Conservation (phyloP, 2,888 invertebrate species). For the Lochmaea capreae region DNA sequence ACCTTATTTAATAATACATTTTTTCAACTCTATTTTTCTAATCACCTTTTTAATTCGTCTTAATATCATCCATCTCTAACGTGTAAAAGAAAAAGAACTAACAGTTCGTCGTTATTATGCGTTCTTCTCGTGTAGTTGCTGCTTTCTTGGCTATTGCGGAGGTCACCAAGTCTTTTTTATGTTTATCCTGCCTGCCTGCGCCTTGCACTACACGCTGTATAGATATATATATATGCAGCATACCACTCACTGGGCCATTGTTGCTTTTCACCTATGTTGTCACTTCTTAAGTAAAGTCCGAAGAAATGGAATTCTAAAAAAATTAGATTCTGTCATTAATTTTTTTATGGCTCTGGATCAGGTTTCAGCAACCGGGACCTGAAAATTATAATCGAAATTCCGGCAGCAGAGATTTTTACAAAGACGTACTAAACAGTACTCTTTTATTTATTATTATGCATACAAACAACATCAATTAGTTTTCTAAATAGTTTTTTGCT, state of each 20-base stretch:
- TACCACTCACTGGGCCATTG: conserved; percentile 51
- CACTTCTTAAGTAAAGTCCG: conserved; percentile 20
- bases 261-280: conserved; percentile 40
- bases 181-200: conserved; percentile 25
- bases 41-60: background rate
- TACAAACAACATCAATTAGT: too few relatives aligned
- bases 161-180: conserved; percentile 33
- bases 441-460: too few relatives aligned
- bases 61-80: conserved; percentile 11
- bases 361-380: too few relatives aligned
- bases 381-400: too few relatives aligned
- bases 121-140: conserved; percentile 34
- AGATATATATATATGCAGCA: conserved; percentile 20
- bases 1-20: too few relatives aligned
- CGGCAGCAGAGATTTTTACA: too few relatives aligned
- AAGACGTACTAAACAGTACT: too few relatives aligned
- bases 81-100: conserved; percentile 25
- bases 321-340: too few relatives aligned
- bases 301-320: conserved; percentile 22
- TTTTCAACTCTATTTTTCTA: background rate
- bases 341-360: too few relatives aligned
- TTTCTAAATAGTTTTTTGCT: too few relatives aligned
- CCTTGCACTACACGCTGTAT: conserved; percentile 28
- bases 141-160: conserved; percentile 34
- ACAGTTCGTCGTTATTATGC: conserved; percentile 38